These are phyloP conservation scores for Psix sp. DNA, from an alignment of 1,140 invertebrate genomes.

Conservation along the genomic window DNA sequence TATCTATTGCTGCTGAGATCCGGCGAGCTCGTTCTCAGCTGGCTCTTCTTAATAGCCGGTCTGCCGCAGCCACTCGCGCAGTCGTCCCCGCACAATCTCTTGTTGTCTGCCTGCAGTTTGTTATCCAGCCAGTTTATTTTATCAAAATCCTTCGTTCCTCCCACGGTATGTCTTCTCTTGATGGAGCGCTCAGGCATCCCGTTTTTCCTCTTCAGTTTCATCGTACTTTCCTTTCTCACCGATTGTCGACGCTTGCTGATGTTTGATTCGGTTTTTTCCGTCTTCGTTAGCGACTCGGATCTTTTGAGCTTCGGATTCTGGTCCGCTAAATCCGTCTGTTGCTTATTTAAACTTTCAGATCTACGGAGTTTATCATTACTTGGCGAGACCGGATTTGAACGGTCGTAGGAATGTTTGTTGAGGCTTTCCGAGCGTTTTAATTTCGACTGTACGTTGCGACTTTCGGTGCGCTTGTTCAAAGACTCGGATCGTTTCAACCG, in stretches of 20 bases:
- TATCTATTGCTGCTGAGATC: conserved; percentile 78
- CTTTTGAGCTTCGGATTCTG: conserved; percentile 78
- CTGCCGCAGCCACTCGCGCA: conserved; percentile 17
- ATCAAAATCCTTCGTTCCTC: conserved; percentile 90
- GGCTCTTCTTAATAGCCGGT: conserved; percentile 68
- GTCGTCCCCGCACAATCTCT: conserved; percentile 76
- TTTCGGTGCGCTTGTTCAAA: conserved; percentile 78
- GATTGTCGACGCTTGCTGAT: conserved; percentile 83
- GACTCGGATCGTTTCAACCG: conserved; percentile 80
- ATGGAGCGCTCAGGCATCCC: conserved; percentile 87
- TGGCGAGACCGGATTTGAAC: conserved; percentile 66
- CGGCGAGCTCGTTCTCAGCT: conserved; percentile 80
- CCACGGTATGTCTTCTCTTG: conserved; percentile 93
- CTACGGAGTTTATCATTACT: conserved; percentile 77
- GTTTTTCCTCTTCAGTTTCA: conserved; percentile 85
- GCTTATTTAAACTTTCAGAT: conserved; percentile 79
- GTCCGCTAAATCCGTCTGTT: conserved; percentile 71
- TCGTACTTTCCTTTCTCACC: conserved; percentile 75
- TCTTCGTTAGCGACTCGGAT: conserved; percentile 85
- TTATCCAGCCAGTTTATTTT: conserved; percentile 81
- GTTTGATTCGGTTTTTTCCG: conserved; percentile 89
- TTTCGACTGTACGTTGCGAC: conserved; percentile 64
- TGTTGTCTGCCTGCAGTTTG: conserved; percentile 76
- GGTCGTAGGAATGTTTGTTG: conserved; percentile 74
- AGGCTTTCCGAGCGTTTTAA: conserved; percentile 74